Evolutionary conservation across 2,797 vertebrate genomes (phyloP), one percentile per base, ranked within the genome.

Genomic region (Periparus ater): DNA sequence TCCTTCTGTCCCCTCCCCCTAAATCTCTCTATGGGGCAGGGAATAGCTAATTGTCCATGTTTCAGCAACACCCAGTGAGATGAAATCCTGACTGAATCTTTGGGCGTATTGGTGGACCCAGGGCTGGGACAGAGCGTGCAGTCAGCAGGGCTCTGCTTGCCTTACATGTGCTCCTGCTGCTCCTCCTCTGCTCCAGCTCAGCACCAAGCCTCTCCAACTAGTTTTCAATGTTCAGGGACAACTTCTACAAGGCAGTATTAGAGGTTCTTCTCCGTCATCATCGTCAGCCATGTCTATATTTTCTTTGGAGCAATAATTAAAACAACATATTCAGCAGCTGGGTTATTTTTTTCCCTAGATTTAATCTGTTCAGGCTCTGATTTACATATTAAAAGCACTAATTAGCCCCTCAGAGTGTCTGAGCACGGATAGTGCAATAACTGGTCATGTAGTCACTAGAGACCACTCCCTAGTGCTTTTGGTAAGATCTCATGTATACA

Each of bases 311-410:
- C 96, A 97, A 98, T 98, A 98, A 98, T 98, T 98, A 99, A 99
- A 99, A 98, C 98, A 98, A 99, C 98, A 98, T 99, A 99, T 99
- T 99, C 99, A 98, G 98, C 98, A 99, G 99, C 99, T 99, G 99
- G 94, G 94, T 95, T 95, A 91, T 98, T 98, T 99, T 40, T 99
- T 98, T 98, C 96, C 95, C 97, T 95, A 97, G 97, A 98, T 98
- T 97, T 99, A 99, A 99, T 99, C 99, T 99, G 98, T 98, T 98
- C 98, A 98, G 96, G 97, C 98, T 98, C 98, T 98, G 98, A 99
- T 99, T 99, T 99, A 98, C 99, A 99, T 99, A 99, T 99, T 99
- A 99, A 99, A 99, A 99, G 99, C 98, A 98, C 99, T 99, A 99
- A 99, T 99, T 99, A 99, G 99, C 98, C 98, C 99, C 99, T 99